Base-by-base conservation (phyloP, 1,140 invertebrate species). In the Lerema accius region DNA sequence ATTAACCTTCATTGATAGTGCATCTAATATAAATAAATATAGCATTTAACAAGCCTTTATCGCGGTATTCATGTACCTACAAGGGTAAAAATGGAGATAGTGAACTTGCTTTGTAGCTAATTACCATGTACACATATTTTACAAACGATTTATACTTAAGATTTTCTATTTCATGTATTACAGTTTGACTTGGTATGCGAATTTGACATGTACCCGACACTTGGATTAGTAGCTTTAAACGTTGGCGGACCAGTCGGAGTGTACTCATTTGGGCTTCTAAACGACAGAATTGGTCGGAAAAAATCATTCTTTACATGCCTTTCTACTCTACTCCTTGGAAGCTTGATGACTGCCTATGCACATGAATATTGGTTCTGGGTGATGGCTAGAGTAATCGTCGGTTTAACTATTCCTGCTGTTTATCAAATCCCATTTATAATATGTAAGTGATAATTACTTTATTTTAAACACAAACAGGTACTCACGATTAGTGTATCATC, bases 341-440 rank as follows among this genome's bases (percentile, higher is more conserved):
- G 95, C 51, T 84, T 97, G 64, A 89, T 96, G 64, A 96, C 95
- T 6, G 95, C 95, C 1, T 92, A 95, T 40, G 93, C 96, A 23
- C 92, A 93, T 43, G 93, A 95, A 79, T 97, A 96, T 81, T 96
- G 95, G 94, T 93, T 93, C 40, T 98, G 97, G 96, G 94, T 96
- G 0, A 87, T 92, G 0, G 95, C 95, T 69, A 92, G 96, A 69
- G 92, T 95, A 9, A 92, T 98, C 48, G 96, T 97, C 3, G 97
- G 97, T 11, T 84, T 97, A 0, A 97, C 96, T 0, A 96, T 98
- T 71, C 97, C 97, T 6, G 97, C 96, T 3, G 95, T 98, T n/a
- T 98, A 98, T 89, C 97, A 98, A 91, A 97, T 98, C 83, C 97
- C 97, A 3, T 98, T 98, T 78, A 98, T 98, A 62, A 97, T 98